A percentile compares a stretch with the other conserved stretches of the same genome.
These are phyloP conservation scores for Trachemys scripta DNA, from an alignment of 2,113 vertebrate species.

Conservation along the genomic window DNA sequence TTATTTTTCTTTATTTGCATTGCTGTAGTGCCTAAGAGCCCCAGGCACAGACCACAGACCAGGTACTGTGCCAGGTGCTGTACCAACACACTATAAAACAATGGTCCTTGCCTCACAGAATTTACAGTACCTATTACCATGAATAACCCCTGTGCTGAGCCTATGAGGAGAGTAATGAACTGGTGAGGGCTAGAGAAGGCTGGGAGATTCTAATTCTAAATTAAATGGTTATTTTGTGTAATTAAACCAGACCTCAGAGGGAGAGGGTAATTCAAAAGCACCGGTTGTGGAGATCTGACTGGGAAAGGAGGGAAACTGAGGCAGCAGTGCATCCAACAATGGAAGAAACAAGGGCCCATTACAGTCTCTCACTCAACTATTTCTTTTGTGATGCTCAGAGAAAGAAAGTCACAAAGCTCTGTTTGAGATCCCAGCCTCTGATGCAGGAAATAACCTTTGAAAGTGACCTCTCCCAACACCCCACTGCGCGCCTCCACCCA, in stretches of 20 bases:
- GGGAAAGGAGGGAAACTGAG: background rate
- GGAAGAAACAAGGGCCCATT: rapidly evolving
- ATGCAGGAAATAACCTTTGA: background rate
- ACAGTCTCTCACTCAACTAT: rapidly evolving
- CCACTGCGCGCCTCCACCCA: background rate
- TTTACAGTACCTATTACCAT: background rate
- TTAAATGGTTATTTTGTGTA: background rate
- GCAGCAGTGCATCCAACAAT: background rate
- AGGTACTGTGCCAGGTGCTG: background rate
- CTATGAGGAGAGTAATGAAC: background rate
- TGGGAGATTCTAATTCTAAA: background rate
- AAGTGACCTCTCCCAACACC: constrained; percentile 9
- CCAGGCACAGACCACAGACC: background rate
- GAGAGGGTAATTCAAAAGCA: constrained; percentile 9
- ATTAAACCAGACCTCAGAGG: background rate
- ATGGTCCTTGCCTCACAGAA: background rate
- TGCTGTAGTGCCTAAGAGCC: background rate
- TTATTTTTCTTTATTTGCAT: background rate
- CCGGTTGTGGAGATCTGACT: background rate
- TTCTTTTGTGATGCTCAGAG: background rate
- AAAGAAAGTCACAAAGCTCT: background rate
- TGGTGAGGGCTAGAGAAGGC: background rate
- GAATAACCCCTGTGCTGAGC: background rate
- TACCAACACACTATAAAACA: background rate
- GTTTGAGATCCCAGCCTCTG: background rate